Base-by-base conservation (phyloP, 2,888 invertebrate species). In the Eugnorisma glareosa region DNA sequence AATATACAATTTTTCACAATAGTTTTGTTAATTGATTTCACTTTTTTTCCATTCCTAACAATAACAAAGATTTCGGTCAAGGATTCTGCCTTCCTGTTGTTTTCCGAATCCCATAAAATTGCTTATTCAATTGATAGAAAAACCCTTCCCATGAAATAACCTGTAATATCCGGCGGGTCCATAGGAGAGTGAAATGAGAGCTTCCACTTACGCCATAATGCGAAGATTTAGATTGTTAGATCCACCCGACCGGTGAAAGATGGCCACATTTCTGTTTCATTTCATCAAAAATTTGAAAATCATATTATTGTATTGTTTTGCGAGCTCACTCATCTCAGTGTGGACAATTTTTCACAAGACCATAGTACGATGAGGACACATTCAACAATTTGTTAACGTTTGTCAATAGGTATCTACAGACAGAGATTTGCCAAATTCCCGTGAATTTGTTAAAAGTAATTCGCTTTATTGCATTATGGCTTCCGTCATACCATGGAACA, bases 101-200 rank as follows among this genome's bases (percentile, higher is more conserved):
- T 51, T 51, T 43, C 28, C 24, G 35, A 18, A 63, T 70, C 31
- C 18, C 48, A 77, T 78, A 78, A 81, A 45, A 75, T 81, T 75
- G 40, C 67, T 76, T 61, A 75, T 75, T 75, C 67, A 75, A 75
- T 79, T 68, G 74, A 67, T 51, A 68, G 48, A 43, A 64, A 68
- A 79, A 69, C 64, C 81, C 28, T 81, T 43, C 7, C 75, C 43
- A 59, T 79, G 15, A 31, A 57, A 75, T 68, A 75, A 69, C 75
- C 35, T 40, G 54, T 21, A 57, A 79, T 73, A 73, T 31, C 59
- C 59, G 24, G 51, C 66, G 48, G 75, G 75, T 51, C n/a, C 21
- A 31, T n/a, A 21, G n/a, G 28, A 54, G 43, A 79, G 10, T 35
- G 6, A 64, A 64, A 35, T 74, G 74, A 68, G 35, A 57, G n/a